Conservation (phyloP, 2,113 vertebrate genomes). For the Circaetus cinerascens region DNA sequence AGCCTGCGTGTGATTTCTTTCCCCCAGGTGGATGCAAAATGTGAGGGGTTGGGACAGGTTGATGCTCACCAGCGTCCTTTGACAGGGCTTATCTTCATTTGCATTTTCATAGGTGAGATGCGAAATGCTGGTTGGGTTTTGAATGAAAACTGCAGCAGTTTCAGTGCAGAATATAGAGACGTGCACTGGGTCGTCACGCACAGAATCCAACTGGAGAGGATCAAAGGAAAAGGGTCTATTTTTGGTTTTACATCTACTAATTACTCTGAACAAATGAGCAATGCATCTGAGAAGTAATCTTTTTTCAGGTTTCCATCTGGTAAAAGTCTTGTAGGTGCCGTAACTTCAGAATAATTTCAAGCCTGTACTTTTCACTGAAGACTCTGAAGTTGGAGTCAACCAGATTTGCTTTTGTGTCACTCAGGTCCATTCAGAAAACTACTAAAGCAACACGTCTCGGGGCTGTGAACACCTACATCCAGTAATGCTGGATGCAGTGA, state of each 20-base stretch:
- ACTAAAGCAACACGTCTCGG: not conserved
- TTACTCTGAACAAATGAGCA: conserved; percentile 61
- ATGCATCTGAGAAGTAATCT: conserved; percentile 43
- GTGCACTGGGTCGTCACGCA: not conserved
- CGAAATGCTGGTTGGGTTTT: conserved; percentile 43
- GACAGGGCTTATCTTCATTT: not conserved
- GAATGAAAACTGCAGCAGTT: conserved; percentile 22
- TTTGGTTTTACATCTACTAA: conserved; percentile 15
- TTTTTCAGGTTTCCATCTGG: conserved; percentile 58
- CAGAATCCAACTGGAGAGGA: not conserved
- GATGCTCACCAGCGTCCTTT: not conserved
- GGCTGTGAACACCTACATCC: conserved; percentile 35
- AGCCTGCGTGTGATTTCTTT: not conserved
- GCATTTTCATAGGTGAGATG: conserved; percentile 58
- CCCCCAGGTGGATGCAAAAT: not conserved
- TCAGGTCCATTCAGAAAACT: conserved; percentile 36
- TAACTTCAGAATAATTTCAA: conserved; percentile 46
- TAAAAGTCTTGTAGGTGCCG: conserved; percentile 40
- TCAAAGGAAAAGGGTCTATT: conserved; percentile 35
- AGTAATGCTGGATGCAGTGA: not conserved
- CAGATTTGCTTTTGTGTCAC: conserved; percentile 16
- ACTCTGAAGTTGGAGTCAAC: conserved; percentile 33
- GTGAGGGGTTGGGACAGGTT: not conserved
- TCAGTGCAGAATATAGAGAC: not conserved
- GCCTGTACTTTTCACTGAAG: conserved; percentile 10